Conservation (phyloP, 2,888 invertebrate species). For the Yponomeuta cagnagella region DNA sequence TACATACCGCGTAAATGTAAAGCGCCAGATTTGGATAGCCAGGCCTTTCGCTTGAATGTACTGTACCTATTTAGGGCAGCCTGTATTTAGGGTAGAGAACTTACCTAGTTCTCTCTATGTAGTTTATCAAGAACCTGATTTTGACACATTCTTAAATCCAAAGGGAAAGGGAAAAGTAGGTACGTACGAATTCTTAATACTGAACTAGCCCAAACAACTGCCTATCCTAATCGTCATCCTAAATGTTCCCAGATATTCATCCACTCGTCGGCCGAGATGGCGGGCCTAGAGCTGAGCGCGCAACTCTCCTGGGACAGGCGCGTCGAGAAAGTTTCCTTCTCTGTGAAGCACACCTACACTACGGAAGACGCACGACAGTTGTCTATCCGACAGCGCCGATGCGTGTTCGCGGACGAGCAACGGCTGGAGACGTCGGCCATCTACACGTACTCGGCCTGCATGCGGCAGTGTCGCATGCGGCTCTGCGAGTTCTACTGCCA, state of each 20-base stretch:
- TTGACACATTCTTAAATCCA: not conserved
- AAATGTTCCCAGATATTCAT: slow-evolving; percentile 69
- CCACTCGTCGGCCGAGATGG: slow-evolving; percentile 81
- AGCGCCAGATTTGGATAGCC: too few relatives aligned
- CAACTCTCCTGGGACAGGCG: slow-evolving; percentile 82
- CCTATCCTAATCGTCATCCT: not conserved
- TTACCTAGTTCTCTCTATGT: too few relatives aligned
- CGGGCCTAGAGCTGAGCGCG: slow-evolving; percentile 80
- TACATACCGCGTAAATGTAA: too few relatives aligned
- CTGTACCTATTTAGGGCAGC: too few relatives aligned
- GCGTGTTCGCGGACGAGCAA: slow-evolving; percentile 82
- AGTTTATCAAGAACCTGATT: too few relatives aligned
- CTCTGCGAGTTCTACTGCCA: slow-evolving; percentile 77
- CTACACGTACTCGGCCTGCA: slow-evolving; percentile 84
- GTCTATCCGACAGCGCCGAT: slow-evolving; percentile 77
- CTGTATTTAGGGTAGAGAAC: too few relatives aligned
- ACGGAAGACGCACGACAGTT: slow-evolving; percentile 84
- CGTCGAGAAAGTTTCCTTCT: slow-evolving; percentile 78
- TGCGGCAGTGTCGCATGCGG: slow-evolving; percentile 83
- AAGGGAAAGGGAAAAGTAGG: not conserved
- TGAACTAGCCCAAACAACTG: too few relatives aligned
- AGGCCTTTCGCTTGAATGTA: too few relatives aligned
- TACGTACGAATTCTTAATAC: not conserved
- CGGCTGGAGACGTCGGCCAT: slow-evolving; percentile 74
- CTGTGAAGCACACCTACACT: slow-evolving; percentile 85